Evolutionary conservation across 2,797 vertebrate species (phyloP), one percentile per base, ranked within the genome.

Genomic region (Buceros bicornis): DNA sequence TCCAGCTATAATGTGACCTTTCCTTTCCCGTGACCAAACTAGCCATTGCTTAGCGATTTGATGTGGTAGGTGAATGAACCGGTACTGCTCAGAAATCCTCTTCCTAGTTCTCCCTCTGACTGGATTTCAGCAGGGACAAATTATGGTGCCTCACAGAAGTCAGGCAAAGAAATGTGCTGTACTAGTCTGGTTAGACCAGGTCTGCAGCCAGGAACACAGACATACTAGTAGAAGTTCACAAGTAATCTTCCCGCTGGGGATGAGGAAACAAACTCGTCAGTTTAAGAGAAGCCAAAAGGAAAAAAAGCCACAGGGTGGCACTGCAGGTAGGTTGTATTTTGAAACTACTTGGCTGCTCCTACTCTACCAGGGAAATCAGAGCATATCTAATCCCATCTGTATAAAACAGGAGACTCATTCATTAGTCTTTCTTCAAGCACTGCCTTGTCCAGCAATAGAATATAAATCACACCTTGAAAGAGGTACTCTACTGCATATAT

Each of bases 261-360:
- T 13, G 28, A 58, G 40, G 47, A 28, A 84, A 78, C 29, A 87
- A 93, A 58, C 4, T 3, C 20, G 9, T 20, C 70, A 51, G 20
- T 58, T 87, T 67, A 72, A 77, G 0, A 87, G n/a, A 70, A 82
- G 67, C 15, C 79, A 58, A 40, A 12, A 40, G 37, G 37, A 88
- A 77, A 82, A 65, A 57, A 66, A 89, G 71, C 90, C 93, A 97
- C 93, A 60, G 48, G 97, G 94, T 95, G 95, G 95, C 96, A 97
- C 86, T 94, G 83, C 90, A 95, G 77, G 74, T 67, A 96, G 83
- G 70, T 47, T 70, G 1, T 17, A 67, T 65, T 51, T 35, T 86
- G 42, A 73, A 93, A 87, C 21, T 33, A 45, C 31, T 71, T 35
- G 15, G 70, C 40, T 72, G 13, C 37, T 81, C 42, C 24, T 10